These are phyloP conservation scores for Sparidentex hasta DNA, from an alignment of 2,797 vertebrate genomes.

Conservation along the genomic window DNA sequence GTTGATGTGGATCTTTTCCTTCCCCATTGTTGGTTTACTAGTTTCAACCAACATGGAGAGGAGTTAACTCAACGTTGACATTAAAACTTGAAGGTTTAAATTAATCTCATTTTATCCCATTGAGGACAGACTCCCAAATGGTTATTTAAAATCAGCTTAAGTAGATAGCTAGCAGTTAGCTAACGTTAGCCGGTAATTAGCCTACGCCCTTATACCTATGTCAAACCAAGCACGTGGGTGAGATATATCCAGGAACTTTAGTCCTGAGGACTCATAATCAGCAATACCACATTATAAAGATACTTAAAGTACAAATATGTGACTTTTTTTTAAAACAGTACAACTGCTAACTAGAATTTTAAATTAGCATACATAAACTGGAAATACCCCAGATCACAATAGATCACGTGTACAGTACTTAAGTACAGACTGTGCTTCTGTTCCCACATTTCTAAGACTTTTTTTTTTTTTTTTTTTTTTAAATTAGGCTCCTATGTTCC, in stretches of 20 bases:
- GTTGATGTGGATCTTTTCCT: constrained; percentile 89
- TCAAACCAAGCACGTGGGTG: no score
- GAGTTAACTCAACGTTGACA: background rate
- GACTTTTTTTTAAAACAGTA: no score
- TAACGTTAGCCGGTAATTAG: background rate
- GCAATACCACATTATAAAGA: no score
- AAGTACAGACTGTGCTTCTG: background rate
- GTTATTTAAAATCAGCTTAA: no score
- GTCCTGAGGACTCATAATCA: background rate
- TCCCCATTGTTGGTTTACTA: constrained; percentile 76
- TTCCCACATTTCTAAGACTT: no score
- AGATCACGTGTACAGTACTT: background rate
- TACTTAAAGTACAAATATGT: background rate
- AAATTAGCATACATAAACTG: background rate
- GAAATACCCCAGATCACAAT: background rate
- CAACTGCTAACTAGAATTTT: background rate
- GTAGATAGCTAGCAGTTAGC: background rate
- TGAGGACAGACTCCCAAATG: background rate
- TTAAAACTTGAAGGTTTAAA: background rate
- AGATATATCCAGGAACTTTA: no score
- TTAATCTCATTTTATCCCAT: no score
- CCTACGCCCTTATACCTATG: no score
- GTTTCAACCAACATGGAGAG: background rate
- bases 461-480: no score
- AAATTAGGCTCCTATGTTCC: no score